These are phyloP conservation scores for Numenius arquata DNA, from an alignment of 2,113 vertebrate genomes.

Conservation along the genomic window DNA sequence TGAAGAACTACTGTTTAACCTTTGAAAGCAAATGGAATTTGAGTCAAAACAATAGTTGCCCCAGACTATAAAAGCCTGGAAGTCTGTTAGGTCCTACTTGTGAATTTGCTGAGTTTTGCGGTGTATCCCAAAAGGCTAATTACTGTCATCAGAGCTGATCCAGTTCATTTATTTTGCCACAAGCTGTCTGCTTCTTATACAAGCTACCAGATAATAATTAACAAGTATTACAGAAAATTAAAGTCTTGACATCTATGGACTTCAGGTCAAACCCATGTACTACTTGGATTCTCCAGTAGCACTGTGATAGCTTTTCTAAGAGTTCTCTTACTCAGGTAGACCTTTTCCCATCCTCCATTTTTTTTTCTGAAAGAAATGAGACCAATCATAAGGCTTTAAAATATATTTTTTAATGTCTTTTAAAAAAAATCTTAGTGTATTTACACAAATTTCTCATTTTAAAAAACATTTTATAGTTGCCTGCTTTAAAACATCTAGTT, in stretches of 20 bases:
- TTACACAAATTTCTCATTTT: background rate
- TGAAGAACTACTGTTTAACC: background rate
- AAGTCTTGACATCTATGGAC: background rate
- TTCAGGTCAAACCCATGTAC: background rate
- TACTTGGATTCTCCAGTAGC: background rate
- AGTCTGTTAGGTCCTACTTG: background rate
- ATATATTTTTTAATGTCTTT: background rate
- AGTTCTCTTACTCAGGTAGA: background rate
- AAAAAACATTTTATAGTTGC: background rate
- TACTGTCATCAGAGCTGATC: background rate
- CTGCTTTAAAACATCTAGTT: background rate
- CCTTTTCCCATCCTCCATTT: background rate
- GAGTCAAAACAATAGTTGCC: background rate
- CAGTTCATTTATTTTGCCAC: background rate
- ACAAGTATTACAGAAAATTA: background rate
- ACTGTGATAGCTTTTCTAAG: background rate
- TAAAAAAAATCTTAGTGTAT: conserved; percentile 29
- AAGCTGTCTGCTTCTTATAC: background rate
- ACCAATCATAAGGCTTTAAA: background rate
- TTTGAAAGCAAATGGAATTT: background rate
- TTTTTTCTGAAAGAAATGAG: background rate
- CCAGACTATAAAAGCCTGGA: background rate
- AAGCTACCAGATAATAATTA: background rate
- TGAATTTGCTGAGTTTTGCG: background rate
- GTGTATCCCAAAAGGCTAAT: background rate